These are phyloP conservation scores for Papilio aristodemus DNA, from an alignment of 1,140 invertebrate genomes.

Conservation along the genomic window DNA sequence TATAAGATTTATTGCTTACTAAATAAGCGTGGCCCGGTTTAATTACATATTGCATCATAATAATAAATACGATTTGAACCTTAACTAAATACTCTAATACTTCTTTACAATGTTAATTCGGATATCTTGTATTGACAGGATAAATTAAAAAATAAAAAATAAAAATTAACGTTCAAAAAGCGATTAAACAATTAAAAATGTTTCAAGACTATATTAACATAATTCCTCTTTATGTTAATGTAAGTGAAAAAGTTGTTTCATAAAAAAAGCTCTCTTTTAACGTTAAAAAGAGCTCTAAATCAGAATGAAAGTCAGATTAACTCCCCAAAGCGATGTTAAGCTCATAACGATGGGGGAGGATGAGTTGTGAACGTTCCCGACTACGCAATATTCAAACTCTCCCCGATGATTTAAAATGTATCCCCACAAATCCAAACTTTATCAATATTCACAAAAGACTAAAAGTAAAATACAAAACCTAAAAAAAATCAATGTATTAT, in stretches of 20 bases:
- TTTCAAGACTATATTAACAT: neutral
- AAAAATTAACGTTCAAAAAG: too few species aligned
- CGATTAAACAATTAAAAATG: neutral
- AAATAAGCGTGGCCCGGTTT: too few species aligned
- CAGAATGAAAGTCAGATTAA: conserved; percentile 33
- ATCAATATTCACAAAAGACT: conserved; percentile 4
- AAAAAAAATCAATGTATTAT: neutral
- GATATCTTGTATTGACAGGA: too few species aligned
- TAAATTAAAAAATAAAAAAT: too few species aligned
- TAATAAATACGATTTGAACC: too few species aligned
- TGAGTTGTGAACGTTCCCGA: conserved; percentile 4
- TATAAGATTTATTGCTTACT: too few species aligned
- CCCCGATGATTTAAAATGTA: conserved; percentile 18
- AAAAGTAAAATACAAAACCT: neutral
- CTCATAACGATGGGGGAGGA: conserved; percentile 30
- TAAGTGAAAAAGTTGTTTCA: neutral
- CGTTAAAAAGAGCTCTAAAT: conserved; percentile 29
- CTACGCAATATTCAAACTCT: conserved; percentile 18
- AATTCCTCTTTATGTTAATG: conserved; percentile 13
- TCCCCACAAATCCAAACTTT: conserved; percentile 18
- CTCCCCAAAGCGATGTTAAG: conserved; percentile 30
- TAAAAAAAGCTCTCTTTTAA: conserved; percentile 7
- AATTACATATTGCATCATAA: too few species aligned
- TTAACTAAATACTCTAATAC: too few species aligned
- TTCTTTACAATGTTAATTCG: too few species aligned